Base-by-base conservation (phyloP, 2,113 vertebrate genomes). In the Tichodroma muraria region DNA sequence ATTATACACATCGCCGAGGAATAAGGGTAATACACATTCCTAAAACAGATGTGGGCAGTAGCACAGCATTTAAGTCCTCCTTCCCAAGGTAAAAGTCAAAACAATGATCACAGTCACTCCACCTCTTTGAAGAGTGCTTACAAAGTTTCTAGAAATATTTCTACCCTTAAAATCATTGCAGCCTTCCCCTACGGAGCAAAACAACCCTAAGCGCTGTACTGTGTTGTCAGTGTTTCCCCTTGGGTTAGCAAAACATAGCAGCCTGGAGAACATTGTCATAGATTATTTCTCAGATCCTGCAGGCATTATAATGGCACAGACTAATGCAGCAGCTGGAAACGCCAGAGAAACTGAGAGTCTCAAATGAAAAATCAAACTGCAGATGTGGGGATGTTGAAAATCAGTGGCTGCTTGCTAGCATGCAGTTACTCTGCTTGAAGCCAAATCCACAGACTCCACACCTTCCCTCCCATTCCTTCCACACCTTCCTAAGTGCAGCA, bases 261-360 rank as follows among this genome's bases (percentile, higher is more conserved):
- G 89, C 94, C 90, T 72, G 20, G 45, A 87, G 69, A 89, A 96
- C 89, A 37, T 72, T 81, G 86, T 89, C 73, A 84, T 85, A 89
- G 89, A 93, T 94, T 90, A 89, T 90, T 89, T 84, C 78, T 86
- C 66, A 92, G 70, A 72, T 76, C 91, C 94, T 95, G 91, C 80
- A 61, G 94, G 95, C 84, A 64, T 84, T 94, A 82, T 85, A 93
- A 89, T 93, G 66, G 84, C 33, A 3, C 91, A 90, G 89, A 85
- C 89, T 90, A 87, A 95, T 89, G 88, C 73, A 84, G 93, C 91
- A 87, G 91, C 91, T 94, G 91, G 89, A 95, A 92, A 78, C 9
- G 7, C 73, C 77, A 89, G 61, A 84, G 78, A 86, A 91, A 90
- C 19, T 69, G 78, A 81, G 60, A 91, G 53, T 87, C 93, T 87